Base-by-base conservation (phyloP, 2,888 invertebrate species). In the Pedicia rivosa region DNA sequence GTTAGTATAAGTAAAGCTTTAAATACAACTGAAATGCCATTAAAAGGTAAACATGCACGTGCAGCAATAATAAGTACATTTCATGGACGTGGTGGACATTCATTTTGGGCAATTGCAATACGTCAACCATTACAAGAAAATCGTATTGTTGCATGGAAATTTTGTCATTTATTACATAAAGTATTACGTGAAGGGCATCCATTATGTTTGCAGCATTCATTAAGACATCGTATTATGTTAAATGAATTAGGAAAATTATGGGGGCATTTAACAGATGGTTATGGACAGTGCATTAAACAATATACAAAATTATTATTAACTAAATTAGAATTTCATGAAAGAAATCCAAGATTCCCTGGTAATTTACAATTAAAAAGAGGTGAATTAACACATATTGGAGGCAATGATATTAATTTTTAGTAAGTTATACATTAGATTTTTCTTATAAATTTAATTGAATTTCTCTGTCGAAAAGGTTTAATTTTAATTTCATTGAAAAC, bases 31-130 rank as follows among this genome's bases (percentile, higher is more conserved):
- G 97, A 98, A 63, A 80, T 80, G 7, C 92, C 97, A 2, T 82
- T 94, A 1, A 98, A 98, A 65, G 92, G 94, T 57, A 98, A 98
- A 70, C 98, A 98, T 79, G 91, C 94, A 30, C 75, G 98, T 47
- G 84, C 82, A 54, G 78, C 87, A 9, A 90, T 97, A 51, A 87
- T 97, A 49, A 92, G 91, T 20, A 92, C 92, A 14, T 91, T 88
- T 59, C 83, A 87, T 53, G 88, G 88, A 51, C 84, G 86, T 62
- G 87, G 91, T 49, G 87, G 83, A 10, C 70, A 77, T 53, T 78
- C 86, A 15, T 98, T 95, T 63, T 98, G 97, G 97, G 74, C 63
- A n/a, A 59, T 68, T 26, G 61, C 64, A 5, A 50, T 64, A 4
- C 57, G 57, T 5, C 63, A 62, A 42, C 60, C 59, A 2, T 26